phyloP scores from a whole-genome alignment of 2,888 invertebrate genomes.

The Atethmia centrago region DNA sequence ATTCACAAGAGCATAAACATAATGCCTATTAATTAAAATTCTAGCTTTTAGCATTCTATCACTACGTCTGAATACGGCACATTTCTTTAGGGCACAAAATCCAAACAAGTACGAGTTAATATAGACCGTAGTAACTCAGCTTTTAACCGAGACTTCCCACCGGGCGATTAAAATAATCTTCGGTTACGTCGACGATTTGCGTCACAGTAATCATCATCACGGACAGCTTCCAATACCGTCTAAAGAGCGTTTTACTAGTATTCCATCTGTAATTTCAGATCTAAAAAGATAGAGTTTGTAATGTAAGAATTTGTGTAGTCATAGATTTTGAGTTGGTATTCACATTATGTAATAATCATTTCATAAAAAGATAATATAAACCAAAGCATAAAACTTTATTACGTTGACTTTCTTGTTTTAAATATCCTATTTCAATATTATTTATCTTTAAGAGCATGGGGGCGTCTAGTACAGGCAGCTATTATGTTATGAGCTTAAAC shows the following conservation, averaged over 20 bases:
- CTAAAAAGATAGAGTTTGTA: constrained; percentile 40
- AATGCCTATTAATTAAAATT: background rate
- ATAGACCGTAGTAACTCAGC: constrained; percentile 14
- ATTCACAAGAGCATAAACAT: background rate
- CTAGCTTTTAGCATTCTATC: background rate
- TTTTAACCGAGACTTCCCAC: constrained; percentile 30
- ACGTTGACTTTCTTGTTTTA: background rate
- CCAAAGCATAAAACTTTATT: background rate
- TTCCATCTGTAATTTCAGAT: constrained; percentile 41
- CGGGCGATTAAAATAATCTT: constrained; percentile 61
- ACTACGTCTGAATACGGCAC: background rate
- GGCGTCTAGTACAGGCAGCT: background rate
- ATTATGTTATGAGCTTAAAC: constrained; percentile 2
- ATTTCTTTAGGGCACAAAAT: constrained; percentile 10
- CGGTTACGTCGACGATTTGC: constrained; percentile 56
- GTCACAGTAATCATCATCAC: constrained; percentile 58
- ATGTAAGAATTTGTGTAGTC: constrained; percentile 46
- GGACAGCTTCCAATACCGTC: too few relatives aligned
- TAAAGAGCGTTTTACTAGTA: too few relatives aligned
- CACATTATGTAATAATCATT: constrained; percentile 25
- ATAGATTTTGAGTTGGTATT: constrained; percentile 42
- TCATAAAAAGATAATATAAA: constrained; percentile 26
- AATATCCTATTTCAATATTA: background rate
- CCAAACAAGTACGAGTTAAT: constrained; percentile 22
- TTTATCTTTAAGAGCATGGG: constrained; percentile 1